phyloP scores from a whole-genome alignment of 2,888 invertebrate genomes.

The Eucera pruinosa region DNA sequence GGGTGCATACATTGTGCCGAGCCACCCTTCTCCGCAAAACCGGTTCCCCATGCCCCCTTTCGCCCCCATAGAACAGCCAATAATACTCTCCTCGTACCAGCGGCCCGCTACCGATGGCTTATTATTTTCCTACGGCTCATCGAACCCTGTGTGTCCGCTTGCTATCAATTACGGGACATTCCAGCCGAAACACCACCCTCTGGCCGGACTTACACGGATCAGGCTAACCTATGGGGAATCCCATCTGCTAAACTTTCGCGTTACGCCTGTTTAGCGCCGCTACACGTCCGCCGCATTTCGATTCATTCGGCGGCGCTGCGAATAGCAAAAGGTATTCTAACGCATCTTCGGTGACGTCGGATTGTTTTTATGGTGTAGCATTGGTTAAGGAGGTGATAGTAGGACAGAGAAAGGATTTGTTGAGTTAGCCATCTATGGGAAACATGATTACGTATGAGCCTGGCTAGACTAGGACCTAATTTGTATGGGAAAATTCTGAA shows the following conservation, averaged over 20 bases:
- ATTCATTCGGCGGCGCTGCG: too few species aligned
- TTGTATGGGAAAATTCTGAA: too few species aligned
- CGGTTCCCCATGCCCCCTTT: slow-evolving; percentile 73
- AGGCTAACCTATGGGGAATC: slow-evolving; percentile 82
- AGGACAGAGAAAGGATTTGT: too few species aligned
- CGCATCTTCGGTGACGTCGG: too few species aligned
- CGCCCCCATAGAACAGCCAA: slow-evolving; percentile 76
- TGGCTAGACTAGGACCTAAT: too few species aligned
- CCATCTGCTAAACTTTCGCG: slow-evolving; percentile 80
- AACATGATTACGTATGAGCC: too few species aligned
- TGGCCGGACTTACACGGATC: slow-evolving; percentile 78
- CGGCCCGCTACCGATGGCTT: slow-evolving; percentile 79
- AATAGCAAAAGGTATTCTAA: too few species aligned
- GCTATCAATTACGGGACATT: slow-evolving; percentile 84
- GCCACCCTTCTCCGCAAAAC: slow-evolving; percentile 70
- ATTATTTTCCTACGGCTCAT: slow-evolving; percentile 84
- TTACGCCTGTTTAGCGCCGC: slow-evolving; percentile 64
- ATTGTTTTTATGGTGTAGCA: too few species aligned
- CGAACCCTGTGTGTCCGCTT: slow-evolving; percentile 81
- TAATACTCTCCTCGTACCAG: slow-evolving; percentile 78
- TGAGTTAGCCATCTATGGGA: too few species aligned
- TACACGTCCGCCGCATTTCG: too few species aligned
- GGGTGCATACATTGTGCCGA: slow-evolving; percentile 82
- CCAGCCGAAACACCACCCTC: slow-evolving; percentile 71
- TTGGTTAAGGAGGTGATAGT: too few species aligned